A percentile compares a stretch with the other conserved stretches of the same genome.
phyloP scores from a whole-genome alignment of 2,797 vertebrate genomes.

The Diceros bicornis region DNA sequence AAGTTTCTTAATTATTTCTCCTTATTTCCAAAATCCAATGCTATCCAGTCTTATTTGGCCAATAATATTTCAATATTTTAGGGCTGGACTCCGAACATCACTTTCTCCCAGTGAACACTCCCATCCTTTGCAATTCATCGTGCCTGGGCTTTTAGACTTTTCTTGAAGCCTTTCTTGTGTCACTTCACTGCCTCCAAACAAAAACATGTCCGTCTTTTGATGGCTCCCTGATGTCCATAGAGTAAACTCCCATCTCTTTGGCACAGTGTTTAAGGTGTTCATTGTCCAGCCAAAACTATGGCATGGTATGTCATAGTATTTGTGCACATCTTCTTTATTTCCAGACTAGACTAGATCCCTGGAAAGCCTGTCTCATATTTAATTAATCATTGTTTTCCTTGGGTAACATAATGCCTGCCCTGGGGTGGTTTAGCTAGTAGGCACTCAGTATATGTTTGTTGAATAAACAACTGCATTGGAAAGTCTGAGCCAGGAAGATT shows the following conservation, averaged over 20 bases:
- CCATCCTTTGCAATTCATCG: neutral
- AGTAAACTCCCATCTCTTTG: neutral
- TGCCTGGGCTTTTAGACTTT: neutral
- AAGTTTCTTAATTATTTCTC: neutral
- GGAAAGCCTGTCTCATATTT: neutral
- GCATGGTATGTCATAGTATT: neutral
- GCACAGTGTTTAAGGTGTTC: neutral
- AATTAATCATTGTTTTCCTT: neutral
- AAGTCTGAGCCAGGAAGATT: neutral
- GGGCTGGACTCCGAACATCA: neutral
- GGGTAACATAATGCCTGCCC: neutral
- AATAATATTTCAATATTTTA: constrained; percentile 6
- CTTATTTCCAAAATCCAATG: neutral
- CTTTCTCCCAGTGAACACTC: neutral
- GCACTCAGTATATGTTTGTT: neutral
- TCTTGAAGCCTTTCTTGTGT: neutral
- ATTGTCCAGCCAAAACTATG: neutral
- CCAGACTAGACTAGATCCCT: neutral
- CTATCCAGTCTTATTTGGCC: neutral
- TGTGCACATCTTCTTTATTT: neutral
- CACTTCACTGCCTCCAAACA: neutral
- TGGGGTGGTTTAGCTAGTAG: neutral
- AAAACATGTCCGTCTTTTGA: neutral
- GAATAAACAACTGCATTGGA: neutral
- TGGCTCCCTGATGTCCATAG: neutral